phyloP scores from a whole-genome alignment of 2,113 vertebrate species.

The Vombatus ursinus region DNA sequence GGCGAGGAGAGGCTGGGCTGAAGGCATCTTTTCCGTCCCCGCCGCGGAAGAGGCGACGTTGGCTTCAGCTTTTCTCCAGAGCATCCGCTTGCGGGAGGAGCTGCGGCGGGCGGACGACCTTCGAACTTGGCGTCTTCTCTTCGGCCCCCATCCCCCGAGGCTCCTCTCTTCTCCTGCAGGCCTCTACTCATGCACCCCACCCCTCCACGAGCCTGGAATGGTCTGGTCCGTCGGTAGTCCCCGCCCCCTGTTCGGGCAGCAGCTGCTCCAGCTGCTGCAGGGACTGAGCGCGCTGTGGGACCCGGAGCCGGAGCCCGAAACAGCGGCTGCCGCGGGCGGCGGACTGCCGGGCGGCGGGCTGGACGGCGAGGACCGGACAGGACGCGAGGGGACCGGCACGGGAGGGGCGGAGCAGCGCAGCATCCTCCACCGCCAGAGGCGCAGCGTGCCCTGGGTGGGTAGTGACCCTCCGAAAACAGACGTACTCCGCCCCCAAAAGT shows the following conservation, averaged over 20 bases:
- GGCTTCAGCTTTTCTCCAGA: fast-evolving
- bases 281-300: not conserved
- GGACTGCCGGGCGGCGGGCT: constrained; percentile 19
- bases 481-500: not conserved
- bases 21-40: fast-evolving
- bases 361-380: not conserved
- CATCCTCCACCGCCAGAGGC: not conserved
- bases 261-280: constrained; percentile 69
- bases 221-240: constrained; percentile 67
- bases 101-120: not conserved
- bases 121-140: not conserved
- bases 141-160: not conserved
- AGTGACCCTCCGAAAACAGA: not conserved
- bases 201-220: constrained; percentile 64
- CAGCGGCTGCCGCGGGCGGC: constrained; percentile 44
- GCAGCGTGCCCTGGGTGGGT: not conserved
- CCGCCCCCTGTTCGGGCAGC: constrained; percentile 56
- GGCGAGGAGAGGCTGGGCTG: not conserved
- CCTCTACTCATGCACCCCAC: constrained; percentile 43
- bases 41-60: fast-evolving
- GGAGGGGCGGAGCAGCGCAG: not conserved
- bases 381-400: not conserved
- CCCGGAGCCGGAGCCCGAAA: constrained; percentile 38
- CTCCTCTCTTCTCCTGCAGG: not conserved
- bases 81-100: not conserved